Conservation (phyloP, 2,113 vertebrate species). For the Silurus meridionalis region DNA sequence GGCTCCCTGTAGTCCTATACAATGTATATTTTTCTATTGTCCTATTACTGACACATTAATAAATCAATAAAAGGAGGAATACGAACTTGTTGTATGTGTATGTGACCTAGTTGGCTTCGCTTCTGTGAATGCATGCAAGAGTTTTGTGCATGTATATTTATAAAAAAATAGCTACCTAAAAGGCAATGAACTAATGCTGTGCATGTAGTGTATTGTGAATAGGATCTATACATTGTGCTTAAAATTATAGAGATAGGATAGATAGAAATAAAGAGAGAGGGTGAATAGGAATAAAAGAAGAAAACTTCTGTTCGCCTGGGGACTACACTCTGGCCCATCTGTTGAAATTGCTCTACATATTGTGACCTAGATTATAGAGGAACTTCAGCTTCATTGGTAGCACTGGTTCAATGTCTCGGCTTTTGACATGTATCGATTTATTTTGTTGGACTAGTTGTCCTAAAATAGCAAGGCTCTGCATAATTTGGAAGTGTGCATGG, state of each 20-base stretch:
- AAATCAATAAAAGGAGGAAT: conserved; percentile 54
- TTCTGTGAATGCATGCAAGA: conserved; percentile 37
- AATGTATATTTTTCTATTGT: conserved; percentile 41
- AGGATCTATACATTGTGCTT: background rate
- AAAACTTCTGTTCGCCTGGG: conserved; percentile 79
- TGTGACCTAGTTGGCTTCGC: conserved; percentile 57
- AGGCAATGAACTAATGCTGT: background rate
- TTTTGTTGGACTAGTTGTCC: conserved; percentile 73
- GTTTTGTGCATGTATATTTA: background rate
- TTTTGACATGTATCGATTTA: conserved; percentile 75
- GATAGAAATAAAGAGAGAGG: conserved; percentile 15
- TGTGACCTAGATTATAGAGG: conserved; percentile 76
- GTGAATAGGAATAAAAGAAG: conserved; percentile 52
- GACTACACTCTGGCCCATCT: conserved; percentile 76
- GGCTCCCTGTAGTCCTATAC: conserved; percentile 59
- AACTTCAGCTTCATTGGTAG: conserved; percentile 70
- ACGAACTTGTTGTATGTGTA: conserved; percentile 33
- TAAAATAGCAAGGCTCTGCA: conserved; percentile 70
- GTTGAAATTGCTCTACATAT: conserved; percentile 79
- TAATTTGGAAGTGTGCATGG: conserved; percentile 65
- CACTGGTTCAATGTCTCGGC: conserved; percentile 57
- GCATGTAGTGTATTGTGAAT: background rate
- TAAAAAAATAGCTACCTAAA: conserved; percentile 13
- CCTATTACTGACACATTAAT: conserved; percentile 48
- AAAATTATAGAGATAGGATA: background rate